Evolutionary conservation across 2,888 invertebrate genomes (phyloP).

Genomic region (Ormyrus nitidulus): DNA sequence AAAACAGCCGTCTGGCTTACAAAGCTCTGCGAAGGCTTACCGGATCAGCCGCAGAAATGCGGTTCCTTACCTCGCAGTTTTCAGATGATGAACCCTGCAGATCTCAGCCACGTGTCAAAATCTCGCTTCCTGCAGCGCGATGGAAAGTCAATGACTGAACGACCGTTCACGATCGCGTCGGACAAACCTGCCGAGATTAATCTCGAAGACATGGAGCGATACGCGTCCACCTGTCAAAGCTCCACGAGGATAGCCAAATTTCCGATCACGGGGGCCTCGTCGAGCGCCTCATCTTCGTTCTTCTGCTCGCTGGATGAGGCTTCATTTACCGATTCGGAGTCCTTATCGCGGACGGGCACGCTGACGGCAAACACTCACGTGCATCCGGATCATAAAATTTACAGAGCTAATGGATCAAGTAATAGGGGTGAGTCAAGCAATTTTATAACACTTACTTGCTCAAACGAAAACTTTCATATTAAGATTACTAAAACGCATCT

Average conservation of each 20-base stretch:
- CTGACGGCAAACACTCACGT: constrained; percentile 73
- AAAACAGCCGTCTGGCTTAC: constrained; percentile 84
- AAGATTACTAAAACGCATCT: too few species aligned
- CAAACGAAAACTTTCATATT: neutral
- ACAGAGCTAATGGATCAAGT: constrained; percentile 79
- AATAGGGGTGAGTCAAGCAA: constrained; percentile 60
- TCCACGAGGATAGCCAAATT: constrained; percentile 72
- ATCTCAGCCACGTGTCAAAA: constrained; percentile 74
- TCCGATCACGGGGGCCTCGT: constrained; percentile 75
- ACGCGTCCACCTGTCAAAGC: constrained; percentile 71
- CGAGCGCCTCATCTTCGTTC: constrained; percentile 78
- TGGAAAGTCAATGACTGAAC: constrained; percentile 80
- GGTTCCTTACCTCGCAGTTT: constrained; percentile 88
- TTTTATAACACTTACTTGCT: neutral
- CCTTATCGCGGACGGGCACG: constrained; percentile 72
- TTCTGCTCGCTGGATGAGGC: constrained; percentile 77
- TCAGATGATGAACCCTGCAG: constrained; percentile 79
- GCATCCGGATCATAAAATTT: constrained; percentile 89
- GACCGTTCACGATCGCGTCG: constrained; percentile 84
- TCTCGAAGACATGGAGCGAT: constrained; percentile 82
- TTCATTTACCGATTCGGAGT: constrained; percentile 74
- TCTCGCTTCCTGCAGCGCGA: constrained; percentile 78
- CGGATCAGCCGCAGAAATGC: constrained; percentile 82
- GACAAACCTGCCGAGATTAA: constrained; percentile 83
- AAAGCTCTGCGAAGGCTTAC: constrained; percentile 82